Percentiles rank a stretch among this genome's conserved stretches.
Evolutionary conservation across 2,888 invertebrate genomes (phyloP).

Genomic region (Caenorhabditis panamensis): DNA sequence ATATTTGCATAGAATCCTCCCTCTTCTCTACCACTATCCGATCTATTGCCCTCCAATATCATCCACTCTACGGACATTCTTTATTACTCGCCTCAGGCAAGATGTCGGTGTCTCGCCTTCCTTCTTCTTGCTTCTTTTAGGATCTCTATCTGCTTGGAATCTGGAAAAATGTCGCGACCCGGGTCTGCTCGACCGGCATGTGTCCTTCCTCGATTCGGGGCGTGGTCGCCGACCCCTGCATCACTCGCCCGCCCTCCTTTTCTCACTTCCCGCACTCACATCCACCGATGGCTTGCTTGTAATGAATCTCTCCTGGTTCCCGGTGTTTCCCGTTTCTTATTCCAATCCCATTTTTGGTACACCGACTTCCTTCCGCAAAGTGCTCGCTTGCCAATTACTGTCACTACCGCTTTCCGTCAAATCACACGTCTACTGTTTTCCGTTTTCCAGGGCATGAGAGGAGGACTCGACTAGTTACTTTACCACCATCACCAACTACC

Average conservation of each 20-base stretch:
- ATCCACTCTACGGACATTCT: conserved; percentile 42
- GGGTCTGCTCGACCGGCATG: background rate
- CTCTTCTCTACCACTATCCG: conserved; percentile 37
- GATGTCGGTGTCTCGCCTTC: too few relatives aligned
- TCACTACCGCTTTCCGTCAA: conserved; percentile 44
- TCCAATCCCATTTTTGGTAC: conserved; percentile 54
- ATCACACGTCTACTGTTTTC: conserved; percentile 35
- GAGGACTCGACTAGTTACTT: conserved; percentile 46
- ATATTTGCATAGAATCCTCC: conserved; percentile 50
- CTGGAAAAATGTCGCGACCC: conserved; percentile 11
- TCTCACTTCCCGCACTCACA: conserved; percentile 1
- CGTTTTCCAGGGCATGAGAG: conserved; percentile 58
- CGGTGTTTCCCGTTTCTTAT: conserved; percentile 52
- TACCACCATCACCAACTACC: too few relatives aligned
- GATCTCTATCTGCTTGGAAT: conserved; percentile 31
- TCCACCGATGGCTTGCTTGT: conserved; percentile 27
- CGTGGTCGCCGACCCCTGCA: conserved; percentile 41
- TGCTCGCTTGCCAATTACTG: conserved; percentile 54
- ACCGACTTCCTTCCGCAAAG: conserved; percentile 32
- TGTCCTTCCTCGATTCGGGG: conserved; percentile 23
- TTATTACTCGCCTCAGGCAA: conserved; percentile 49
- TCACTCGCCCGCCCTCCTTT: conserved; percentile 19
- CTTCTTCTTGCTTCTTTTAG: conserved; percentile 16
- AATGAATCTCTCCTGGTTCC: conserved; percentile 37
- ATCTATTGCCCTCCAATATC: conserved; percentile 41